Percentiles rank a stretch among this genome's conserved stretches.
phyloP scores from a whole-genome alignment of 2,888 invertebrate genomes.

The Sialis fuliginosa region DNA sequence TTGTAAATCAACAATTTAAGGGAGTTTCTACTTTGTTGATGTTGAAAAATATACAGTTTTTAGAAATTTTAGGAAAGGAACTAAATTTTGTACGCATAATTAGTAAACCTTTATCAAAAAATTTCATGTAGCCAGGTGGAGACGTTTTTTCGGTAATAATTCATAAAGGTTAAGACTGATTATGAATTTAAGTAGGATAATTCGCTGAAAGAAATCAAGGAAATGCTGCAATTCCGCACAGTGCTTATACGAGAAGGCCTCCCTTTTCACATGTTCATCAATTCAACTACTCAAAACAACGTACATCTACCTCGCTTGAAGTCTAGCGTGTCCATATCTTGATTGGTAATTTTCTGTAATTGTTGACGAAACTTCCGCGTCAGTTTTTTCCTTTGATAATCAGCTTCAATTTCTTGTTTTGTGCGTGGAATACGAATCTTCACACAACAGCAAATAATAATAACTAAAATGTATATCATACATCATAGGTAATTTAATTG shows the following conservation, averaged over 20 bases:
- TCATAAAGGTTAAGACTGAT: too few relatives aligned
- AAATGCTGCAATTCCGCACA: not conserved
- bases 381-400: constrained; percentile 69
- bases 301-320: constrained; percentile 43
- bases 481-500: not conserved
- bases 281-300: too few relatives aligned
- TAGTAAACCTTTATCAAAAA: too few relatives aligned
- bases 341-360: constrained; percentile 63
- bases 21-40: too few relatives aligned
- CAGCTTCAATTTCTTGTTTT: constrained; percentile 89
- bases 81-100: too few relatives aligned
- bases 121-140: too few relatives aligned
- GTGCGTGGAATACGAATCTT: constrained; percentile 84
- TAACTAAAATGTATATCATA: constrained; percentile 33
- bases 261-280: not conserved
- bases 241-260: not conserved
- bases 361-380: constrained; percentile 68
- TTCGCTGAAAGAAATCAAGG: too few relatives aligned
- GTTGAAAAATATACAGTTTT: too few relatives aligned
- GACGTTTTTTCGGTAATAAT: too few relatives aligned
- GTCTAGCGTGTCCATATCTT: constrained; percentile 72
- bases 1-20: too few relatives aligned
- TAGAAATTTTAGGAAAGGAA: too few relatives aligned
- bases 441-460: constrained; percentile 78
- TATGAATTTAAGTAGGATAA: too few relatives aligned